phyloP scores from a whole-genome alignment of 2,797 vertebrate species.

The Tenualosa thibaudeaui region DNA sequence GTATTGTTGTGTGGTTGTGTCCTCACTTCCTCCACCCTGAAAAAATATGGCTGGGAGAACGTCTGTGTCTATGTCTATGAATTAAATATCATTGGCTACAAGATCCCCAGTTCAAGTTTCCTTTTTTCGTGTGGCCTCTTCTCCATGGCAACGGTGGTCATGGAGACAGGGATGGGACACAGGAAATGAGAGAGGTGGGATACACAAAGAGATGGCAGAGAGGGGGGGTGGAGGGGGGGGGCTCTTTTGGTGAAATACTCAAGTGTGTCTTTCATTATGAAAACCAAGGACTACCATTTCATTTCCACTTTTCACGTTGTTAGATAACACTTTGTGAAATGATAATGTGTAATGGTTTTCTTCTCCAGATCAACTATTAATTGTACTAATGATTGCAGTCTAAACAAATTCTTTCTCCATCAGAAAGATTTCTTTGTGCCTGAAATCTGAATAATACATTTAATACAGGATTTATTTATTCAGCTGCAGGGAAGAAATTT shows the following conservation, averaged over 20 bases:
- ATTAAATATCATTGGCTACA: conserved; percentile 76
- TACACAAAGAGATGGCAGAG: conserved; percentile 50
- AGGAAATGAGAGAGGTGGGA: conserved; percentile 59
- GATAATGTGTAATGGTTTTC: neutral
- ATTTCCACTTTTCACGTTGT: neutral
- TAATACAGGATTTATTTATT: neutral
- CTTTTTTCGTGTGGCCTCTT: conserved; percentile 66
- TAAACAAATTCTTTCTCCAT: neutral
- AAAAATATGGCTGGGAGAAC: neutral
- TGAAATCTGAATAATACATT: neutral
- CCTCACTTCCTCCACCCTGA: neutral
- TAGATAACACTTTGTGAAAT: neutral
- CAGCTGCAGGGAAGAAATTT: neutral
- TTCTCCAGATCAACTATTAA: neutral
- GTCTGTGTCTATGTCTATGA: conserved; percentile 62
- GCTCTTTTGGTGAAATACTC: neutral
- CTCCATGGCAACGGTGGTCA: conserved; percentile 74
- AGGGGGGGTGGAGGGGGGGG: conserved; percentile 16
- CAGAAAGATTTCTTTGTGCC: neutral
- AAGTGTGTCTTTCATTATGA: neutral
- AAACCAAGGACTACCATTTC: neutral
- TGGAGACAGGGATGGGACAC: conserved; percentile 68
- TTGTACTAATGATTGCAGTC: neutral
- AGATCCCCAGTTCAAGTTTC: conserved; percentile 73
- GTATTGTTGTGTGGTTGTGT: neutral